Conservation (phyloP, 2,113 vertebrate genomes). For the Crypturellus undulatus region DNA sequence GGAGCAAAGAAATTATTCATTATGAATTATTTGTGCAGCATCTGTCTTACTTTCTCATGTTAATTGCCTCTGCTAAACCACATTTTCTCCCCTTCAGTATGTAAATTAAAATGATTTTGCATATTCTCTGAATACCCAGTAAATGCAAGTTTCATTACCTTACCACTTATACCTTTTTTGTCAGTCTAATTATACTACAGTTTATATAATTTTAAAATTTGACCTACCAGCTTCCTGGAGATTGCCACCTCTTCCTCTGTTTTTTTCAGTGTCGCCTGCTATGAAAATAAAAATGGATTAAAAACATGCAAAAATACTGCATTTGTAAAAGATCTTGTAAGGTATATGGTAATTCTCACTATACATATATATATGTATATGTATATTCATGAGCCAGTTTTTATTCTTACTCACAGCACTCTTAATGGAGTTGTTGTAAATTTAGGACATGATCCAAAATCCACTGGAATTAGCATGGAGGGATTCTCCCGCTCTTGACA, state of each 20-base stretch:
- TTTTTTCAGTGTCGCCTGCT: background rate
- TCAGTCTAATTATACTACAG: conserved; percentile 36
- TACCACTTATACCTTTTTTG: background rate
- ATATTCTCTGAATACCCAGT: conserved; percentile 64
- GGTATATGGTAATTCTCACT: background rate
- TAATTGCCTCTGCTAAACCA: conserved; percentile 67
- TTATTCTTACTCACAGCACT: background rate
- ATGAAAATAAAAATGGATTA: background rate
- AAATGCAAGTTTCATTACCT: conserved; percentile 68
- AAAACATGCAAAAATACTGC: background rate
- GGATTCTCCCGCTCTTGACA: background rate
- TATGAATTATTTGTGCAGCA: conserved; percentile 73
- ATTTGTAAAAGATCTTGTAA: background rate
- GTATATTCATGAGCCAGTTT: background rate
- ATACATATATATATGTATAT: background rate
- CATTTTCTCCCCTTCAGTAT: conserved; percentile 66
- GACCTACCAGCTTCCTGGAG: conserved; percentile 33
- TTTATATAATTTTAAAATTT: conserved; percentile 51
- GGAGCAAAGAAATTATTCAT: conserved; percentile 71
- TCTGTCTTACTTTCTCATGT: conserved; percentile 72
- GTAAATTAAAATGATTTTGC: conserved; percentile 70
- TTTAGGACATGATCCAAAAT: background rate
- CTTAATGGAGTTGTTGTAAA: background rate
- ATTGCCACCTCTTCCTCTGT: conserved; percentile 18
- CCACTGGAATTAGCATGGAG: background rate